These are phyloP conservation scores for Mylabris phalerata DNA, from an alignment of 1,140 invertebrate species.

Conservation along the genomic window DNA sequence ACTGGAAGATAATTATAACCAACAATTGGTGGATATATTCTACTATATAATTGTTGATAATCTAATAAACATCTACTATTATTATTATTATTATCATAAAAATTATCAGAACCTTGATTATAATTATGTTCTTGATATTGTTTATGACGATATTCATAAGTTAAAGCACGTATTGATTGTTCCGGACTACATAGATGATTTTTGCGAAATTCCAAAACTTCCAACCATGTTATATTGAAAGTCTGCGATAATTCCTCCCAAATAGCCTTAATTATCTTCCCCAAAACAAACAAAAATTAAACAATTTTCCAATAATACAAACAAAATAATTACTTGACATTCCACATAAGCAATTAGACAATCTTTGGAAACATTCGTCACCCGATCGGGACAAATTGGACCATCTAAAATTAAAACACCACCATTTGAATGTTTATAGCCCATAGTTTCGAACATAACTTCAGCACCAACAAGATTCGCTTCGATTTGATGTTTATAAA, in stretches of 20 bases:
- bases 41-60: background rate
- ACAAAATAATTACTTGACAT: slow-evolving; percentile 59
- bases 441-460: slow-evolving; percentile 71
- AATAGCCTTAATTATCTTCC: slow-evolving; percentile 48
- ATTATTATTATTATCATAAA: background rate
- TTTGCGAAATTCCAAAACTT: slow-evolving; percentile 60
- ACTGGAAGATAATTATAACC: slow-evolving; percentile 16
- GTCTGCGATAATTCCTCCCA: slow-evolving; percentile 52
- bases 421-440: slow-evolving; percentile 59
- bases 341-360: slow-evolving; percentile 83
- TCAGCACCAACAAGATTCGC: slow-evolving; percentile 68
- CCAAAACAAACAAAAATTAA: slow-evolving; percentile 16
- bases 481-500: slow-evolving; percentile 79
- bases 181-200: slow-evolving; percentile 55
- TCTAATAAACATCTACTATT: slow-evolving; percentile 4
- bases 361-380: slow-evolving; percentile 71
- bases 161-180: slow-evolving; percentile 46
- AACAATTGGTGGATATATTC: slow-evolving; percentile 18
- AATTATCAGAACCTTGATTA: slow-evolving; percentile 15
- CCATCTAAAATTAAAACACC: slow-evolving; percentile 57
- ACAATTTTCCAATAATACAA: background rate
- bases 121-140: slow-evolving; percentile 36
- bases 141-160: slow-evolving; percentile 43
- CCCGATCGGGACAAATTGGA: slow-evolving; percentile 72
- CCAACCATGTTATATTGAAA: slow-evolving; percentile 53